Base-by-base conservation (phyloP, 1,140 invertebrate species). In the Elysia chlorotica region DNA sequence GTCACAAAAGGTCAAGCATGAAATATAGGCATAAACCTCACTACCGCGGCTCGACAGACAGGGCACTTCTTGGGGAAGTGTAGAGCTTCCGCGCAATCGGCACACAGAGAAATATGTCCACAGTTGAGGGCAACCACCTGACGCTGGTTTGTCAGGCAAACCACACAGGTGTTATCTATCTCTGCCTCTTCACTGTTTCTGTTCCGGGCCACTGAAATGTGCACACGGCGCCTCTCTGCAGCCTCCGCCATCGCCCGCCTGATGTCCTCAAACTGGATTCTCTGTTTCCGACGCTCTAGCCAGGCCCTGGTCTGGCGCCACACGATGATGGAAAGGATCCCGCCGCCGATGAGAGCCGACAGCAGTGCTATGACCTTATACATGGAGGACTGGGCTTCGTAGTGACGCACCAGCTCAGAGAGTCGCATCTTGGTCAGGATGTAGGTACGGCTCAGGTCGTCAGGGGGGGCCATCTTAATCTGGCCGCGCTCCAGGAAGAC, bases 21-120 rank as follows among this genome's bases (percentile, higher is more conserved):
- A 72, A 79, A 88, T 19, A 82, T 71, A 6, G 83, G 81, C 19
- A 84, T 48, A 67, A 84, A 78, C 48, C 82, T 74, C 30, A 72
- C 67, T 14, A 88, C 79, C 36, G 28, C 41, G 3, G 70, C 31
- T 33, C 88, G 63, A 76, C 88, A 89, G 4, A 88, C 77, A 4
- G 88, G 88, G 70, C 88, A 89, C n/a, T 70, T 66, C 61, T 79
- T 78, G 28, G 83, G 82, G 5, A 53, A 6, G 6, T 83, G 80
- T n/a, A 88, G 70, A 17, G 62, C 48, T 48, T 82, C 71, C 5
- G 82, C 82, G 79, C 88, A 89, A 37, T 86, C 80, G 10, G 76
- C 74, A 80, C 88, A 89, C 28, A 87, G 56, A 76, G 86, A 87
- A 19, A 88, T 76, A 78, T 89, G 88, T 28, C 87, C 85, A 78